A percentile compares a stretch with the other conserved stretches of the same genome.
Conservation (phyloP, 2,888 invertebrate genomes). For the Nephrotoma flavescens region DNA sequence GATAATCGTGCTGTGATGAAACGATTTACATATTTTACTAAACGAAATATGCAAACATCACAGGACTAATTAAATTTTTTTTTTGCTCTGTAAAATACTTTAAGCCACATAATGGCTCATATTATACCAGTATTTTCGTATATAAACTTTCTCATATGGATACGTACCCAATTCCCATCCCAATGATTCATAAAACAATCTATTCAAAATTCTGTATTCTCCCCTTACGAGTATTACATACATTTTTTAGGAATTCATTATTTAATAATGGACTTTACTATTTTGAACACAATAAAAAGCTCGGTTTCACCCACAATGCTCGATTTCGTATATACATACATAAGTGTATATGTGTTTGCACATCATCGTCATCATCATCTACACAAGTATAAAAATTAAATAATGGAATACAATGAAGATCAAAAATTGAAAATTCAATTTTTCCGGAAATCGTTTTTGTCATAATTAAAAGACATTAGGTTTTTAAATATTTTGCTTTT, state of each 20-base stretch:
- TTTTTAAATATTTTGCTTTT: neutral
- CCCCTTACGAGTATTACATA: too few species aligned
- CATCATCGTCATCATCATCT: neutral
- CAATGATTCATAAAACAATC: neutral
- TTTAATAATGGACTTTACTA: neutral
- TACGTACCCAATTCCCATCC: neutral
- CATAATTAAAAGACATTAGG: neutral
- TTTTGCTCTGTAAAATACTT: neutral
- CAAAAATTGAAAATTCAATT: neutral
- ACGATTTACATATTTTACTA: neutral
- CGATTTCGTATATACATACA: too few species aligned
- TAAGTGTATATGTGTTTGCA: neutral
- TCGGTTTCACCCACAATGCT: neutral
- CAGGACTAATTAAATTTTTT: neutral
- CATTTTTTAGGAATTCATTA: neutral
- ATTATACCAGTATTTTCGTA: neutral
- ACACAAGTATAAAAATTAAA: neutral
- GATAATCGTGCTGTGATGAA: neutral
- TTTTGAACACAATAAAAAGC: neutral
- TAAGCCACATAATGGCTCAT: neutral
- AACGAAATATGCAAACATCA: neutral
- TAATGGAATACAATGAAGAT: neutral
- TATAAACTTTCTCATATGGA: neutral
- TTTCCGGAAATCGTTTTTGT: neutral
- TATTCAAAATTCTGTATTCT: neutral